phyloP scores from a whole-genome alignment of 30 jellyfish, hydroid and myxozoan genomes.

The Clytia hemisphaerica region DNA sequence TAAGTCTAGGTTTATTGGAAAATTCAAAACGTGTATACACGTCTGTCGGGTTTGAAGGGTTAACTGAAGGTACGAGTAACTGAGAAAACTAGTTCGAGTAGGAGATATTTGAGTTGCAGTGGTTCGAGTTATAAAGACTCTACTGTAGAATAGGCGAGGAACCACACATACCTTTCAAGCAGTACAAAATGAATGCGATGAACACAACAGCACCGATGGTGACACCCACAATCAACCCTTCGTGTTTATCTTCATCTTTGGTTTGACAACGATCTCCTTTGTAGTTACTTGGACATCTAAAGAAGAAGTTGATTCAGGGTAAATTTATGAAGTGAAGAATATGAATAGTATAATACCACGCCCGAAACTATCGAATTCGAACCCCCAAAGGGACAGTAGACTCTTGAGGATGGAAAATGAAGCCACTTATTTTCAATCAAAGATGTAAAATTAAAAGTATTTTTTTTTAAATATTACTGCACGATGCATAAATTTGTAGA shows the following conservation, averaged over 20 bases:
- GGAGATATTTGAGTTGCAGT: not conserved
- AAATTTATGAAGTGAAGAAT: not conserved
- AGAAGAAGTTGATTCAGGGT: not conserved
- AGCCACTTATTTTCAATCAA: too few relatives aligned
- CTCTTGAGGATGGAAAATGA: too few relatives aligned
- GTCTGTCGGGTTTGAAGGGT: too few relatives aligned
- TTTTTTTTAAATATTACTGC: too few relatives aligned
- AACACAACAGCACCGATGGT: not conserved
- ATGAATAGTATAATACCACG: not conserved
- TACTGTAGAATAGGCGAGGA: not conserved
- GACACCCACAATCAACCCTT: conserved; percentile 1
- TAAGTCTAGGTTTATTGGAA: too few relatives aligned
- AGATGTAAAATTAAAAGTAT: too few relatives aligned
- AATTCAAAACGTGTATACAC: too few relatives aligned
- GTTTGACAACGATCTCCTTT: conserved; percentile 6
- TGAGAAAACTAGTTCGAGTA: too few relatives aligned
- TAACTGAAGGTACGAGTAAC: too few relatives aligned
- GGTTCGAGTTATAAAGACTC: not conserved
- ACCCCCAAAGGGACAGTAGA: not conserved
- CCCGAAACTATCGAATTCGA: not conserved
- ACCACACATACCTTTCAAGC: not conserved
- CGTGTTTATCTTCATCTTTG: not conserved
- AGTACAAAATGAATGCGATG: not conserved
- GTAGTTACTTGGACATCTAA: conserved; percentile 10
- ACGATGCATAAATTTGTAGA: too few relatives aligned